A percentile compares a stretch with the other conserved stretches of the same genome.
Conservation (phyloP, 2,113 vertebrate species). For the Gymnobelideus leadbeateri region DNA sequence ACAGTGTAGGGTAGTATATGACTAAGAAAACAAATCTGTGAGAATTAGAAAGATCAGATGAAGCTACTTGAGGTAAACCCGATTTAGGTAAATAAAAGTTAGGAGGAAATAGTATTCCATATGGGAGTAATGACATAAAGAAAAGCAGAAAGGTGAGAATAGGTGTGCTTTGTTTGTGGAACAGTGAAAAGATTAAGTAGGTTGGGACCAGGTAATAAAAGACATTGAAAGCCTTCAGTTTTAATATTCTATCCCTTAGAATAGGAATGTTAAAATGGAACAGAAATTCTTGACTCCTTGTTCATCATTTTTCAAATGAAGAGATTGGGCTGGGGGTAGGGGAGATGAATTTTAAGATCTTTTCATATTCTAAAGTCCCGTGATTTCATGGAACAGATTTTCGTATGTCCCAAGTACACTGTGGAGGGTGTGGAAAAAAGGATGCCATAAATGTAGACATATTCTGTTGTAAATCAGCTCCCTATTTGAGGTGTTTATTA, state of each 20-base stretch:
- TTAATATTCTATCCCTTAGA: no score
- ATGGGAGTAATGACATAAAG: background rate
- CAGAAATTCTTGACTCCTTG: background rate
- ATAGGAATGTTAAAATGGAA: no score
- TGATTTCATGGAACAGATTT: background rate
- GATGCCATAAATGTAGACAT: background rate
- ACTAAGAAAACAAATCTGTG: background rate
- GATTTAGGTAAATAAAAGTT: background rate
- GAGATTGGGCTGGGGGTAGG: background rate
- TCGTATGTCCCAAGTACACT: background rate
- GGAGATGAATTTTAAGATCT: background rate
- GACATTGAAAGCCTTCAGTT: no score
- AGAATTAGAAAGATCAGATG: background rate
- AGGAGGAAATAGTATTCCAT: background rate
- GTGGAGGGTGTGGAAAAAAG: background rate
- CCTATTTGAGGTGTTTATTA: slow-evolving; percentile 22
- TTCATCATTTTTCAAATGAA: background rate
- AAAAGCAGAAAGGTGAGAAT: background rate
- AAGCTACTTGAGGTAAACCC: background rate
- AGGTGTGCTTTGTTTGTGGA: background rate
- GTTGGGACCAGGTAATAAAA: no score
- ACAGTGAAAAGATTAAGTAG: background rate
- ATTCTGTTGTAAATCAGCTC: slow-evolving; percentile 42
- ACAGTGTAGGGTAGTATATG: background rate
- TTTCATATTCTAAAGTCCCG: background rate